Conservation (phyloP, 2,888 invertebrate genomes). For the Caenorhabditis imperialis region DNA sequence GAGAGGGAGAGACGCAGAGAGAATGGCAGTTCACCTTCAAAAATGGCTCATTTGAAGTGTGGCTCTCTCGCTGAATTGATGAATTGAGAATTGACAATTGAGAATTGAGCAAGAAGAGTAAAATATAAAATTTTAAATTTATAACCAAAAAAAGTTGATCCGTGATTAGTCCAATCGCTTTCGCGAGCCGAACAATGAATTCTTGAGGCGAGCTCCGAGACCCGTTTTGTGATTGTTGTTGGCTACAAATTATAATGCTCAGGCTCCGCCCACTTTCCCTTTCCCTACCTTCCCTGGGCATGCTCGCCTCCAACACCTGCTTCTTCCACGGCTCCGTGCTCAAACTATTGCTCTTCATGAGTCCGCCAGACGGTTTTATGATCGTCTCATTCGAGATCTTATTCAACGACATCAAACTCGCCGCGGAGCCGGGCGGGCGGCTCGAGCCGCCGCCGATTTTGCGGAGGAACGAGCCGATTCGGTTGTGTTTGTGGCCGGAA, state of each 20-base stretch:
- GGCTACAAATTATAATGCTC: conserved; percentile 34
- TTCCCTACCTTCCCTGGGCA: conserved; percentile 54
- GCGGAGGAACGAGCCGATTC: conserved; percentile 73
- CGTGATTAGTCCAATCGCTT: conserved; percentile 61
- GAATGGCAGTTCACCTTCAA: conserved; percentile 39
- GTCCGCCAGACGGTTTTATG: conserved; percentile 54
- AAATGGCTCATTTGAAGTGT: conserved; percentile 47
- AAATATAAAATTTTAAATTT: too few species aligned
- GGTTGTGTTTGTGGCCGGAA: conserved; percentile 57
- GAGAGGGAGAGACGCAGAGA: conserved; percentile 5
- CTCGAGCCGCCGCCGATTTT: conserved; percentile 68
- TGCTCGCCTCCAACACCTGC: conserved; percentile 59
- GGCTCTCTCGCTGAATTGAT: conserved; percentile 10
- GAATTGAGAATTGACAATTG: too few species aligned
- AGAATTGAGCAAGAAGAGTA: too few species aligned
- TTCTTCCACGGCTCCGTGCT: conserved; percentile 76
- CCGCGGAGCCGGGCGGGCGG: conserved; percentile 69
- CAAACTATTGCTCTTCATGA: conserved; percentile 75
- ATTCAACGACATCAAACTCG: conserved; percentile 74
- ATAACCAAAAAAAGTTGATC: too few species aligned
- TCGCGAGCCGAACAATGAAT: conserved; percentile 76
- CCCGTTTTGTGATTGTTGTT: conserved; percentile 62
- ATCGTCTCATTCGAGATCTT: conserved; percentile 66
- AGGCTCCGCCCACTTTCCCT: too few species aligned
- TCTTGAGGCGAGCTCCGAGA: conserved; percentile 75